Evolutionary conservation across 1,140 invertebrate species (phyloP).

Genomic region (Drosophila bipectinata): DNA sequence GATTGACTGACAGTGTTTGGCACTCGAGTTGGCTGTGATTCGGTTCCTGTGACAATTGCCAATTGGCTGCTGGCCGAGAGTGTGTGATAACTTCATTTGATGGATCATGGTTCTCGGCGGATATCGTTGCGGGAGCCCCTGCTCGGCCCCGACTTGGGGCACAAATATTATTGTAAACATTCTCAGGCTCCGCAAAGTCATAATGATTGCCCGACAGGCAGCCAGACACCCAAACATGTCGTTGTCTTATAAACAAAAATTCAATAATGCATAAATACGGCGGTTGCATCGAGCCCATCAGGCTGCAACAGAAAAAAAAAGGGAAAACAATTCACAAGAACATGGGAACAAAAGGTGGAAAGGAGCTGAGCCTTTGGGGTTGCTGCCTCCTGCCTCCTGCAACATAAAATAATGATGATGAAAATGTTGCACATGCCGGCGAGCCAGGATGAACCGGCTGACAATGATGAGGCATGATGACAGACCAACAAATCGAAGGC

Average conservation of each 20-base stretch:
- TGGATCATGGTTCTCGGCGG: slow-evolving; percentile 13
- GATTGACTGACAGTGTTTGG: slow-evolving; percentile 67
- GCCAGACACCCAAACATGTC: slow-evolving; percentile 54
- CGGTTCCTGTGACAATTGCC: slow-evolving; percentile 66
- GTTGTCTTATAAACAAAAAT: slow-evolving; percentile 75
- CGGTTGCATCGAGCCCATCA: background rate
- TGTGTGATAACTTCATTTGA: slow-evolving; percentile 67
- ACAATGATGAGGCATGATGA: slow-evolving; percentile 82
- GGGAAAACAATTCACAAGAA: slow-evolving; percentile 7
- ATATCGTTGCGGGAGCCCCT: slow-evolving; percentile 42
- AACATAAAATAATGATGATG: slow-evolving; percentile 81
- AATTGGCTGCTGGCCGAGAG: slow-evolving; percentile 24
- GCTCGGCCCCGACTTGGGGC: background rate
- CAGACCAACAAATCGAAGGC: slow-evolving; percentile 80
- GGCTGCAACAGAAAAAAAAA: slow-evolving; percentile 17
- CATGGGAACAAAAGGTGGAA: slow-evolving; percentile 40
- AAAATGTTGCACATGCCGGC: slow-evolving; percentile 78
- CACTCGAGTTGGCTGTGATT: slow-evolving; percentile 65
- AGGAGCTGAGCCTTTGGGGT: slow-evolving; percentile 38
- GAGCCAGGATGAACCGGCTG: slow-evolving; percentile 48
- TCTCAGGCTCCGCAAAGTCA: slow-evolving; percentile 50
- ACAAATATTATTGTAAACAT: slow-evolving; percentile 66
- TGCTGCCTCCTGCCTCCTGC: slow-evolving; percentile 50
- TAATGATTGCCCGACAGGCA: slow-evolving; percentile 23
- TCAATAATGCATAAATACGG: slow-evolving; percentile 75